These are phyloP conservation scores for Dendrolimus pini DNA, from an alignment of 2,888 invertebrate genomes.

Conservation along the genomic window DNA sequence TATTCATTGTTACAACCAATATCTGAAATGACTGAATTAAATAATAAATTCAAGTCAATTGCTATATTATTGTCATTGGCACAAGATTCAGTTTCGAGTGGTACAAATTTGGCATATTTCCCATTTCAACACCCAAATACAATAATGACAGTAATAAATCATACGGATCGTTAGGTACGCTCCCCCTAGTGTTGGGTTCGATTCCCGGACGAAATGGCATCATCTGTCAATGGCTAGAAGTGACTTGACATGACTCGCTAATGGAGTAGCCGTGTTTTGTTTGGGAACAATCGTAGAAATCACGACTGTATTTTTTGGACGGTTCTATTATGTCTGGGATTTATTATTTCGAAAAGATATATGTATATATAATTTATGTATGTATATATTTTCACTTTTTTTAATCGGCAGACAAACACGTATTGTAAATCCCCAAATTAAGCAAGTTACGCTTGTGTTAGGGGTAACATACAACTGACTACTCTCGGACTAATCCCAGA, in stretches of 20 bases:
- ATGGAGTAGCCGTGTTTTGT: slow-evolving; percentile 64
- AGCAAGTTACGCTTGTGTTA: too few relatives aligned
- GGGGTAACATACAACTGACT: too few relatives aligned
- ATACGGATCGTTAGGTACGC: slow-evolving; percentile 72
- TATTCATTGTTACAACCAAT: slow-evolving; percentile 22
- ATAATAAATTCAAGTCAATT: slow-evolving; percentile 9
- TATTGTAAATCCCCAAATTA: too few relatives aligned
- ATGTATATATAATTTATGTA: too few relatives aligned
- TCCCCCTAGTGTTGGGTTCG: slow-evolving; percentile 65
- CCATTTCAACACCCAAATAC: slow-evolving; percentile 34
- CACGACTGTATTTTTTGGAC: slow-evolving; percentile 2
- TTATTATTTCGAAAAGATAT: not conserved
- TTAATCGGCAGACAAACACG: too few relatives aligned
- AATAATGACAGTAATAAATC: slow-evolving; percentile 76
- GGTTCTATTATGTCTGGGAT: not conserved
- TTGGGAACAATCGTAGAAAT: slow-evolving; percentile 35
- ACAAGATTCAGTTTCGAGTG: slow-evolving; percentile 16
- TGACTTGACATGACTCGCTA: slow-evolving; percentile 71
- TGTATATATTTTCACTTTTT: too few relatives aligned
- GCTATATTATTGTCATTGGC: not conserved
- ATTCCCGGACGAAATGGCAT: slow-evolving; percentile 73
- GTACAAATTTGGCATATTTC: slow-evolving; percentile 34
- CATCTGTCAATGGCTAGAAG: slow-evolving; percentile 70
- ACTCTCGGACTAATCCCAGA: too few relatives aligned
- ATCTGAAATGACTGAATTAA: slow-evolving; percentile 17